Conservation (phyloP, 1,140 invertebrate species). For the Agrilus planipennis region DNA sequence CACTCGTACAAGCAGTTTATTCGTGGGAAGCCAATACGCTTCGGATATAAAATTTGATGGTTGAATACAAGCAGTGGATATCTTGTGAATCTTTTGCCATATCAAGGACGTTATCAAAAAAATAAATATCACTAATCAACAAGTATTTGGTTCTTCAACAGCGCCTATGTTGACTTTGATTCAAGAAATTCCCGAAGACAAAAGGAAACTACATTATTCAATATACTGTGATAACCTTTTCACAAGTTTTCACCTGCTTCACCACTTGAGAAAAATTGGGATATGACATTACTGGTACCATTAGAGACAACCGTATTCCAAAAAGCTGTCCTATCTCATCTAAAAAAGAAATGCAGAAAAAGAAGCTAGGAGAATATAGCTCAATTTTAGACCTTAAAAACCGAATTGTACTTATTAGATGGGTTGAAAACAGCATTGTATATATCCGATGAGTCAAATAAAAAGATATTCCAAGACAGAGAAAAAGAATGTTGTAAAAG, state of each 20-base stretch:
- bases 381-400: conserved; percentile 1
- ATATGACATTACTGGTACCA: conserved; percentile 17
- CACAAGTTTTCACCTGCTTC: conserved; percentile 15
- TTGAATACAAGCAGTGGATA: neutral
- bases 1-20: conserved; percentile 20
- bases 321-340: conserved; percentile 11
- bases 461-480: neutral
- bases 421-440: conserved; percentile 8
- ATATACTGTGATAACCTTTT: conserved; percentile 23
- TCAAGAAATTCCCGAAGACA: no score
- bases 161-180: no score
- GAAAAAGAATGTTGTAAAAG: conserved; percentile 3
- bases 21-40: conserved; percentile 16
- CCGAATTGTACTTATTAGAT: conserved; percentile 5
- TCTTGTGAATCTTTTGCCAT: conserved; percentile 1
- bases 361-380: neutral
- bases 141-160: no score
- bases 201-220: no score
- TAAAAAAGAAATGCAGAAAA: conserved; percentile 13
- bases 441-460: neutral
- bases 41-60: conserved; percentile 15
- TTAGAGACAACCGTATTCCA: conserved; percentile 17
- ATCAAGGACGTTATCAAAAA: no score
- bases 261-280: conserved; percentile 11
- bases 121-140: no score